phyloP scores from a whole-genome alignment of 2,888 invertebrate genomes.

The Sarcophaga caerulescens region DNA sequence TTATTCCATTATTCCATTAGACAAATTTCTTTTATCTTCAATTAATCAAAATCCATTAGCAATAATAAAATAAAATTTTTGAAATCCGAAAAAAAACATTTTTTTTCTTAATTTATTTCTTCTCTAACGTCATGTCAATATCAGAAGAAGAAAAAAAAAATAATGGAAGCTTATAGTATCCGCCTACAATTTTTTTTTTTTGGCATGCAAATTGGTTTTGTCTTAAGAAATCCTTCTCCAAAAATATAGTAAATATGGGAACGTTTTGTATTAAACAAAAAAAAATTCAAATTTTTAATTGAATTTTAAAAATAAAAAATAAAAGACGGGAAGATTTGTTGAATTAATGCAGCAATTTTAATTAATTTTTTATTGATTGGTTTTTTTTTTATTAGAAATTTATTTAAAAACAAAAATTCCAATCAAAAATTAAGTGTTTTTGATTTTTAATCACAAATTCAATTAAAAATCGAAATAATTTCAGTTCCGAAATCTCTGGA shows the following conservation, averaged over 20 bases:
- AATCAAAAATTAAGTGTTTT: too few relatives aligned
- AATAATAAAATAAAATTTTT: not conserved
- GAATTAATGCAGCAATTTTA: not conserved
- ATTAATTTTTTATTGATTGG: not conserved
- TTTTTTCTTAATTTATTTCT: not conserved
- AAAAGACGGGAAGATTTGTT: not conserved
- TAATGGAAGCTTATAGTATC: too few relatives aligned
- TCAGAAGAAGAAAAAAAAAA: not conserved
- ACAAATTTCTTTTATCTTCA: not conserved
- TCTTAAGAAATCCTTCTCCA: not conserved
- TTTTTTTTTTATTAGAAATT: too few relatives aligned
- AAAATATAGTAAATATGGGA: too few relatives aligned
- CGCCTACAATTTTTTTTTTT: too few relatives aligned
- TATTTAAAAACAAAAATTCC: too few relatives aligned
- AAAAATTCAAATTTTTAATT: not conserved
- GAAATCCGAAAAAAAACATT: not conserved
- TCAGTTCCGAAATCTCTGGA: too few relatives aligned
- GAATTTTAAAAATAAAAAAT: not conserved
- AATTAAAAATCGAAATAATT: too few relatives aligned
- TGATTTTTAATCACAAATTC: too few relatives aligned
- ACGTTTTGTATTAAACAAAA: too few relatives aligned
- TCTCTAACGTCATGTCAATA: not conserved
- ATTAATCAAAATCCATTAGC: not conserved
- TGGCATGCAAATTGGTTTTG: not conserved
- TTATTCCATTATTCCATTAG: not conserved